Evolutionary conservation across 2,797 vertebrate genomes (phyloP).

Genomic region (Onychomys leucogaster): DNA sequence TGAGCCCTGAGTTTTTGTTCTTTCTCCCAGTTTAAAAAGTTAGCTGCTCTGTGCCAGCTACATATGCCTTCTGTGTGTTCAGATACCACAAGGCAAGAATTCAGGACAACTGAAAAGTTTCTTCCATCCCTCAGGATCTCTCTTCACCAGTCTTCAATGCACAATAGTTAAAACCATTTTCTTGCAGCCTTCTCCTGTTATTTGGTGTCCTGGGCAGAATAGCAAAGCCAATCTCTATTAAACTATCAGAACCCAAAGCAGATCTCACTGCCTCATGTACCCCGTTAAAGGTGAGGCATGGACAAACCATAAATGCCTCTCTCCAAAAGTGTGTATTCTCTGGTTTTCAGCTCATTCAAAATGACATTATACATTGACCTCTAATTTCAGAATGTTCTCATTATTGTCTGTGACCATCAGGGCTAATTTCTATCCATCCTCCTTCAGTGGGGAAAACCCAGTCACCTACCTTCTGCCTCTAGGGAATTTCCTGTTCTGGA

Average conservation of each 20-base stretch:
- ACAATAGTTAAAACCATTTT: background rate
- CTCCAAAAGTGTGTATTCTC: background rate
- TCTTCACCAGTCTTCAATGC: no score
- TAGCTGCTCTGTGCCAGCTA: rapidly evolving
- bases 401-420: rapidly evolving
- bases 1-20: background rate
- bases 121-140: background rate
- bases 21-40: no score
- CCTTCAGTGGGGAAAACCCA: no score
- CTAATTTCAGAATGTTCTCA: background rate
- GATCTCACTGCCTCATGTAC: no score
- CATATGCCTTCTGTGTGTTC: no score
- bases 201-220: background rate
- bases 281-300: background rate
- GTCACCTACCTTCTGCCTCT: background rate
- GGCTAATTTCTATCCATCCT: background rate
- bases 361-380: background rate
- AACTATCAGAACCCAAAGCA: background rate
- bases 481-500: rapidly evolving
- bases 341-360: background rate
- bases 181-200: background rate
- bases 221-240: background rate
- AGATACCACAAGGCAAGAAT: no score
- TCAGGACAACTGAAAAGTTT: no score
- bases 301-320: background rate